Evolutionary conservation across 2,797 vertebrate species (phyloP).

Genomic region (Sebastes ruberrimus): DNA sequence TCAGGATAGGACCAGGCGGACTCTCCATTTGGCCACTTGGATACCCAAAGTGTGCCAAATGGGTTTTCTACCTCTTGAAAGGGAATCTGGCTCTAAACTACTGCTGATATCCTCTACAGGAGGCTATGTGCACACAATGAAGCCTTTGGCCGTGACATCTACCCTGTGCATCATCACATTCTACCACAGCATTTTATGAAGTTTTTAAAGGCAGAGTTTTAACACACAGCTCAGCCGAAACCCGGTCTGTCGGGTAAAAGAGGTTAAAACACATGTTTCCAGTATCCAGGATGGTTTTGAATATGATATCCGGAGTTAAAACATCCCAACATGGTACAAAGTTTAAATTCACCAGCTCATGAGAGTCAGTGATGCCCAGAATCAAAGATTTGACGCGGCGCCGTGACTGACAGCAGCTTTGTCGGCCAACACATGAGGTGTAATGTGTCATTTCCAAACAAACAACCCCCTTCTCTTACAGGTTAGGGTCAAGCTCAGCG

Average conservation of each 20-base stretch:
- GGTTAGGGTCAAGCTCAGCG: constrained; percentile 62
- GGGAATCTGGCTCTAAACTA: too few relatives aligned
- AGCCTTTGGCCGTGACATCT: too few relatives aligned
- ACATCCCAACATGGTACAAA: neutral
- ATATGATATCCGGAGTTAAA: neutral
- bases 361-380: neutral
- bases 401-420: constrained; percentile 64
- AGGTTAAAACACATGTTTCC: neutral
- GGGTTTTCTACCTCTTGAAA: too few relatives aligned
- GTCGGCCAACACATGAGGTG: constrained; percentile 62
- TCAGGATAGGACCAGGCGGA: too few relatives aligned
- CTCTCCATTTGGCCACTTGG: too few relatives aligned
- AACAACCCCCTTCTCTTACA: constrained; percentile 63
- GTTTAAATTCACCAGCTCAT: neutral
- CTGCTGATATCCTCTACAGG: too few relatives aligned
- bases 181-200: too few relatives aligned
- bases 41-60: too few relatives aligned
- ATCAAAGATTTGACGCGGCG: neutral
- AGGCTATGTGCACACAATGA: fast-evolving
- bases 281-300: neutral
- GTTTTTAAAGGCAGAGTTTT: too few relatives aligned
- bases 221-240: too few relatives aligned
- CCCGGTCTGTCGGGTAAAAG: too few relatives aligned
- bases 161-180: too few relatives aligned
- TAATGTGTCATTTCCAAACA: constrained; percentile 75